Evolutionary conservation across 2,797 vertebrate species (phyloP).

Genomic region (Enteromius radiatus): DNA sequence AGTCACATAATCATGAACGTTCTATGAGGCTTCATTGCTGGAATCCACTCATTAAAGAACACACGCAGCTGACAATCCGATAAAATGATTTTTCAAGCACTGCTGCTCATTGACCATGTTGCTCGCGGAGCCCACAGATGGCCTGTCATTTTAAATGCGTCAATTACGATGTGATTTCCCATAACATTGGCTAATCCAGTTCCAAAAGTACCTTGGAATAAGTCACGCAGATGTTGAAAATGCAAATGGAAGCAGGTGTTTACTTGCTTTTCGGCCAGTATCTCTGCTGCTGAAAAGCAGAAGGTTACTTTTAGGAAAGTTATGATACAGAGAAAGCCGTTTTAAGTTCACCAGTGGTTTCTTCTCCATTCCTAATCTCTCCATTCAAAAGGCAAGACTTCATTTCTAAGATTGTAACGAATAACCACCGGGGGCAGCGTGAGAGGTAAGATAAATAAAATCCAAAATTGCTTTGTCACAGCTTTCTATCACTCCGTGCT

Average conservation of each 20-base stretch:
- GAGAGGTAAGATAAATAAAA: constrained; percentile 75
- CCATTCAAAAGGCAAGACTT: constrained; percentile 46
- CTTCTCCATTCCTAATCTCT: neutral
- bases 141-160: constrained; percentile 51
- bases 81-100: constrained; percentile 49
- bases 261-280: constrained; percentile 21
- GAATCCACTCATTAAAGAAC: constrained; percentile 41
- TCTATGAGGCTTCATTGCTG: constrained; percentile 33
- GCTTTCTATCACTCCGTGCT: constrained; percentile 67
- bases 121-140: constrained; percentile 44
- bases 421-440: constrained; percentile 68
- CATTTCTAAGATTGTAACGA: constrained; percentile 69
- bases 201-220: constrained; percentile 46
- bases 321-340: neutral
- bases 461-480: constrained; percentile 76
- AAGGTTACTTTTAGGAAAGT: constrained; percentile 8
- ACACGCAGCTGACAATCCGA: constrained; percentile 43
- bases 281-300: constrained; percentile 20
- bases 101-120: constrained; percentile 48
- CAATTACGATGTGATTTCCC: constrained; percentile 53
- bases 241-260: constrained; percentile 44
- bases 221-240: constrained; percentile 43
- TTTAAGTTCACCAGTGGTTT: neutral
- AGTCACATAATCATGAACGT: constrained; percentile 17
- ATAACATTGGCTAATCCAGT: constrained; percentile 49